Conservation (phyloP, 92 coral and sea anemone species). For the Paramuricea clavata region DNA sequence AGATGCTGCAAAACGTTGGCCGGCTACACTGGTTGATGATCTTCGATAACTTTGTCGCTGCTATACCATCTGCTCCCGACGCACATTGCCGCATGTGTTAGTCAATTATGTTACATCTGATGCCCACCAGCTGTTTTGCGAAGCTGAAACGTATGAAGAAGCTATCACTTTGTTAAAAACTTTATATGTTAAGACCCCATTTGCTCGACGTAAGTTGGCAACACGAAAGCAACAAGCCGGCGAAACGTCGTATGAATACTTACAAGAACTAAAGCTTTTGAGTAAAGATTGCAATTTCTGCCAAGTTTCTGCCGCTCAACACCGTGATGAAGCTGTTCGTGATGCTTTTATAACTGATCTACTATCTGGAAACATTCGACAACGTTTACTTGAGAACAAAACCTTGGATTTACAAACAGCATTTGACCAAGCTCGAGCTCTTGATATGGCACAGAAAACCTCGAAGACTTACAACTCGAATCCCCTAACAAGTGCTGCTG, state of each 20-base stretch:
- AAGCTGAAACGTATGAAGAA: not conserved
- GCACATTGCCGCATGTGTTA: not conserved
- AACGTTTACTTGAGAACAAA: not conserved
- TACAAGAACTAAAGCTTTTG: conserved; percentile 46
- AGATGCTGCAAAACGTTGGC: conserved; percentile 45
- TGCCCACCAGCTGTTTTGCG: not conserved
- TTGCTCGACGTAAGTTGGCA: conserved; percentile 9
- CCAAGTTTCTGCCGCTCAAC: conserved; percentile 6
- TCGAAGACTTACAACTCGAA: not conserved
- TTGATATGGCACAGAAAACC: not conserved
- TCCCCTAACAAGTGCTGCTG: not conserved
- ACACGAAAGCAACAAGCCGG: conserved; percentile 26
- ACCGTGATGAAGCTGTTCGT: conserved; percentile 32
- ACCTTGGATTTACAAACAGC: not conserved
- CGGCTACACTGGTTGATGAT: conserved; percentile 44
- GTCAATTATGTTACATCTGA: not conserved
- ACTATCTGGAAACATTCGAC: not conserved
- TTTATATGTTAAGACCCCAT: not conserved
- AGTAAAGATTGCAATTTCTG: conserved; percentile 40
- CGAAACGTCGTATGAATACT: conserved; percentile 24
- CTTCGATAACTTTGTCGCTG: conserved; percentile 51
- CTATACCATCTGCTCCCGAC: not conserved
- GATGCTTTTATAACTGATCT: conserved; percentile 31
- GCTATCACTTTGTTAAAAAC: not conserved
- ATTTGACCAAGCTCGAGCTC: not conserved